Evolutionary conservation across 2,113 vertebrate genomes (phyloP).

Genomic region (Gymnocephalus cernua): DNA sequence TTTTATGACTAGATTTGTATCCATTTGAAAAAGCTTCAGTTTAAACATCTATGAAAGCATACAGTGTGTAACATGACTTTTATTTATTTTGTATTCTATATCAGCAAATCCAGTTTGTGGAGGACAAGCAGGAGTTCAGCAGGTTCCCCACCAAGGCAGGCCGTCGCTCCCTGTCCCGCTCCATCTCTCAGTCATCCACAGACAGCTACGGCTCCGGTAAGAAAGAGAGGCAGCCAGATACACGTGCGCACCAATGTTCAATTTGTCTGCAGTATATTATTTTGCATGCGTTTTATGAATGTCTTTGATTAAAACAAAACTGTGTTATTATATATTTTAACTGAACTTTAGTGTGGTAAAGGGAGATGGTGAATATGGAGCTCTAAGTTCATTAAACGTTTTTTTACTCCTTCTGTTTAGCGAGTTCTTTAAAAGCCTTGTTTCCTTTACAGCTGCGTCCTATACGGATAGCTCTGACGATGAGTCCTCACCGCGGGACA

Average conservation of each 20-base stretch:
- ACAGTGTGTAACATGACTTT: neutral
- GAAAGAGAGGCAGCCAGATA: constrained; percentile 8
- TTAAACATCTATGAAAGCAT: neutral
- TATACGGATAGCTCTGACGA: constrained; percentile 98
- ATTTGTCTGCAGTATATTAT: neutral
- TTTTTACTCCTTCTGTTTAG: neutral
- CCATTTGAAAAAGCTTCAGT: neutral
- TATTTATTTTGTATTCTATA: constrained; percentile 10
- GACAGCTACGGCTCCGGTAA: constrained; percentile 97
- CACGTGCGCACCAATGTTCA: neutral
- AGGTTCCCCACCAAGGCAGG: constrained; percentile 94
- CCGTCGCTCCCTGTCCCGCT: constrained; percentile 94
- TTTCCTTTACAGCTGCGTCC: constrained; percentile 86
- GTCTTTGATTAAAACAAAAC: neutral
- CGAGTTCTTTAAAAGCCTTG: neutral
- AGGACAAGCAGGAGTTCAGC: constrained; percentile 97
- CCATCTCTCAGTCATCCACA: constrained; percentile 96
- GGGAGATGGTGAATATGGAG: neutral
- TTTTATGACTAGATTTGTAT: neutral
- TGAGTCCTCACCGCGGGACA: constrained; percentile 93
- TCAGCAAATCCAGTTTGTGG: constrained; percentile 95
- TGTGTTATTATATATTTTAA: neutral
- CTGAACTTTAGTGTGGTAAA: neutral
- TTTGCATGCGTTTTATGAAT: neutral
- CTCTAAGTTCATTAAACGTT: neutral